Evolutionary conservation across 2,888 invertebrate species (phyloP).

Genomic region (Diadromus collaris): DNA sequence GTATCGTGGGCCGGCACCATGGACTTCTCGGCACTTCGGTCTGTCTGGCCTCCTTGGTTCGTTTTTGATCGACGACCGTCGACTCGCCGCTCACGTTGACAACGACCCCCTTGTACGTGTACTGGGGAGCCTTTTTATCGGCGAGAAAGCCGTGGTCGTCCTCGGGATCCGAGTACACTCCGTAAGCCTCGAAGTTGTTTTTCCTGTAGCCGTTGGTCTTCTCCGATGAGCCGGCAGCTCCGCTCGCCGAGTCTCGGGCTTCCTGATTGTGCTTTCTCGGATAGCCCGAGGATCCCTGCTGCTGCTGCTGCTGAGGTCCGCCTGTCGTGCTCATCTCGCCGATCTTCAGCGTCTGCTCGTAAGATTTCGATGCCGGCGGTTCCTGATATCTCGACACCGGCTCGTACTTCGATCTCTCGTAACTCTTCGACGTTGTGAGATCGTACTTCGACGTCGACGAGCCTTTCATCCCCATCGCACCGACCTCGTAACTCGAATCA

Average conservation of each 20-base stretch:
- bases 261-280: conserved; percentile 70
- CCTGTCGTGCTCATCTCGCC: conserved; percentile 72
- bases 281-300: conserved; percentile 63
- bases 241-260: conserved; percentile 50
- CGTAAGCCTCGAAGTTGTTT: conserved; percentile 79
- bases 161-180: conserved; percentile 78
- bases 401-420: conserved; percentile 76
- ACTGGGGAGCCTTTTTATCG: conserved; percentile 76
- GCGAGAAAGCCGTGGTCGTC: conserved; percentile 78
- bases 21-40: conserved; percentile 80
- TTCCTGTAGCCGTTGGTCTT: conserved; percentile 78
- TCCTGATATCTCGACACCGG: conserved; percentile 72
- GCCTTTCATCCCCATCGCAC: conserved; percentile 66
- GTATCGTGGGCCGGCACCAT: conserved; percentile 83
- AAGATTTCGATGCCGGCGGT: conserved; percentile 69
- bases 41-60: conserved; percentile 73
- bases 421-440: conserved; percentile 77
- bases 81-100: conserved; percentile 78
- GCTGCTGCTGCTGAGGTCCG: conserved; percentile 47
- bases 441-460: conserved; percentile 74
- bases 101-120: conserved; percentile 78
- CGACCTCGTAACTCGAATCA: conserved; percentile 65
- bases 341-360: conserved; percentile 78
- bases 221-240: conserved; percentile 64
- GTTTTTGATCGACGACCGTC: conserved; percentile 77